A percentile compares a stretch with the other conserved stretches of the same genome.
phyloP scores from a whole-genome alignment of 30 jellyfish, hydroid and myxozoan species.

The Cassiopea xamachana region DNA sequence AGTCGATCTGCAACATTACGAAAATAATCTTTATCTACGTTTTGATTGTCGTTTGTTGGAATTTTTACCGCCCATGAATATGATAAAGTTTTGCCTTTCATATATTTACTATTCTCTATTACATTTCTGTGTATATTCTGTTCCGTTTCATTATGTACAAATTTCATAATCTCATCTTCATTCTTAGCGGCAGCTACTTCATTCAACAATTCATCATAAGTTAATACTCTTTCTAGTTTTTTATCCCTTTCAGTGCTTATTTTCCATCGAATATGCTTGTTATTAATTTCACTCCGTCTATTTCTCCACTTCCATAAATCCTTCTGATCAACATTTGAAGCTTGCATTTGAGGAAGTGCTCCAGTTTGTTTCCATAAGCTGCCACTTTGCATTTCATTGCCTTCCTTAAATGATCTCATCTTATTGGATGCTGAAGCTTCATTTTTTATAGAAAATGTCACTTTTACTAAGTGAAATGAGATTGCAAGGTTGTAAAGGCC shows the following conservation, averaged over 20 bases:
- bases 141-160: not conserved
- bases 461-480: not conserved
- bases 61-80: slow-evolving; percentile 89
- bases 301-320: not conserved
- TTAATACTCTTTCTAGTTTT: not conserved
- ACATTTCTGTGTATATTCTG: not conserved
- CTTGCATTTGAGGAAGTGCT: not conserved
- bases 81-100: slow-evolving; percentile 7
- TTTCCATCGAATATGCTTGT: slow-evolving; percentile 6
- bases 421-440: not conserved
- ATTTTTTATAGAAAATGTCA: not conserved
- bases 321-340: not conserved
- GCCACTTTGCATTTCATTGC: not conserved
- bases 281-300: not conserved
- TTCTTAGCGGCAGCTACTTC: not conserved
- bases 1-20: slow-evolving; percentile 55
- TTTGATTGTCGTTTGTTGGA: slow-evolving; percentile 17
- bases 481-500: slow-evolving; percentile 1
- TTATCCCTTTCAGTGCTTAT: not conserved
- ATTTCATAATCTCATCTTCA: not conserved
- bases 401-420: not conserved
- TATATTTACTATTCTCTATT: not conserved
- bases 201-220: too few relatives aligned
- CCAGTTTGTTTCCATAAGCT: not conserved
- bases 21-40: not conserved